Percentiles rank a stretch among this genome's conserved stretches.
Conservation (phyloP, 2,888 invertebrate genomes). For the Lordiphosa andalusiaca region DNA sequence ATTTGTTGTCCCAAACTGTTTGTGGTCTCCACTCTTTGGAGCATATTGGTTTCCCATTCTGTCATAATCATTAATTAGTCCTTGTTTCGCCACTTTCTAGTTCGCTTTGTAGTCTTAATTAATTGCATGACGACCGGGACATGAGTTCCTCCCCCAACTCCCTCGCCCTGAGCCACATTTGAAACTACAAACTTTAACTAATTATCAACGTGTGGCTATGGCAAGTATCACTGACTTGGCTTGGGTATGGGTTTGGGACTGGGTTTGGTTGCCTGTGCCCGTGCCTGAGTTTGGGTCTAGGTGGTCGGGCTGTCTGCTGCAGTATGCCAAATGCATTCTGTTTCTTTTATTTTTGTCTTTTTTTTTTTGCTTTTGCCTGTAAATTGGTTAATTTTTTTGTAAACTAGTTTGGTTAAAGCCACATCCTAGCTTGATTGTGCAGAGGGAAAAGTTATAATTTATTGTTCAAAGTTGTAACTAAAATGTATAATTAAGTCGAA, state of each 20-base stretch:
- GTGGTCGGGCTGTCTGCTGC: constrained; percentile 15
- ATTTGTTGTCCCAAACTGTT: constrained; percentile 45
- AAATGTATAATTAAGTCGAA: too few relatives aligned
- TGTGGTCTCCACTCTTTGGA: constrained; percentile 37
- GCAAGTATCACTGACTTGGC: constrained; percentile 8
- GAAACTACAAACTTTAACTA: constrained; percentile 49
- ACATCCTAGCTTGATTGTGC: constrained; percentile 15
- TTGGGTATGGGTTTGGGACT: background rate
- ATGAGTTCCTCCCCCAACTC: constrained; percentile 15
- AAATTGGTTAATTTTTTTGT: constrained; percentile 11
- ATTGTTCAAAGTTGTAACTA: too few relatives aligned
- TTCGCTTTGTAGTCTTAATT: constrained; percentile 60
- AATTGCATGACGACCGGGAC: constrained; percentile 40
- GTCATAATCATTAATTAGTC: constrained; percentile 68
- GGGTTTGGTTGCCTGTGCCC: background rate
- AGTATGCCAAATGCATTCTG: constrained; percentile 50
- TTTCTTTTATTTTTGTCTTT: constrained; percentile 4
- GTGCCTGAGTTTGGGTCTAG: background rate
- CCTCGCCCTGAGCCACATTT: constrained; percentile 46
- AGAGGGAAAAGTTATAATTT: too few relatives aligned
- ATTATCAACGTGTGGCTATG: constrained; percentile 63
- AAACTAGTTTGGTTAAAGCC: constrained; percentile 7
- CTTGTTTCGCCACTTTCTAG: constrained; percentile 20
- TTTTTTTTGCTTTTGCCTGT: too few relatives aligned
- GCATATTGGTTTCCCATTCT: constrained; percentile 4